Percentiles rank a stretch among this genome's conserved stretches.
Evolutionary conservation across 2,113 vertebrate genomes (phyloP).

Genomic region (Chaetops frenatus): DNA sequence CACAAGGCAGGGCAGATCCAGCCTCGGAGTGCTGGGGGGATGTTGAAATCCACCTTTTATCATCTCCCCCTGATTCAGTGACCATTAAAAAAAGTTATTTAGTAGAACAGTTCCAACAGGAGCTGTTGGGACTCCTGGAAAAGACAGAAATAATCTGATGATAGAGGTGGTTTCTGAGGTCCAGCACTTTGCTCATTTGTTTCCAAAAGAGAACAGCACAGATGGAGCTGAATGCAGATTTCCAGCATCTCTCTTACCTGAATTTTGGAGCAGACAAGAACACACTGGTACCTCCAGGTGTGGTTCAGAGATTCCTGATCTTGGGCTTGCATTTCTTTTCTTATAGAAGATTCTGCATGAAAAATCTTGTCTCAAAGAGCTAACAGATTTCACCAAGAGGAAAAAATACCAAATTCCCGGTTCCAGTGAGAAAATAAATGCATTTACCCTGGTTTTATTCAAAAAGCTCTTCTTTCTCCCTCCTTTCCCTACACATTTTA

Average conservation of each 20-base stretch:
- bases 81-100: neutral
- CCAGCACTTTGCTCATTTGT: neutral
- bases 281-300: neutral
- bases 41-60: neutral
- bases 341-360: neutral
- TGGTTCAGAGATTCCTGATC: accelerated
- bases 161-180: neutral
- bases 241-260: neutral
- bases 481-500: neutral
- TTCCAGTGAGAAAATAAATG: neutral
- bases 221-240: neutral
- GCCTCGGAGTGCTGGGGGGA: neutral
- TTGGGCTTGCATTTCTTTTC: neutral
- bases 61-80: neutral
- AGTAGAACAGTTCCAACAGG: neutral
- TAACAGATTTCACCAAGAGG: neutral
- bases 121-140: neutral
- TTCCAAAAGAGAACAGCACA: neutral
- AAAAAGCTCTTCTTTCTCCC: neutral
- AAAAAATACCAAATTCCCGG: neutral
- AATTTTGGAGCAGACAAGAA: neutral
- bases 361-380: neutral
- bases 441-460: neutral
- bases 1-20: neutral
- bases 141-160: neutral